These are phyloP conservation scores for Drosophila yakuba DNA, from an alignment of 1,140 invertebrate genomes.

Conservation along the genomic window DNA sequence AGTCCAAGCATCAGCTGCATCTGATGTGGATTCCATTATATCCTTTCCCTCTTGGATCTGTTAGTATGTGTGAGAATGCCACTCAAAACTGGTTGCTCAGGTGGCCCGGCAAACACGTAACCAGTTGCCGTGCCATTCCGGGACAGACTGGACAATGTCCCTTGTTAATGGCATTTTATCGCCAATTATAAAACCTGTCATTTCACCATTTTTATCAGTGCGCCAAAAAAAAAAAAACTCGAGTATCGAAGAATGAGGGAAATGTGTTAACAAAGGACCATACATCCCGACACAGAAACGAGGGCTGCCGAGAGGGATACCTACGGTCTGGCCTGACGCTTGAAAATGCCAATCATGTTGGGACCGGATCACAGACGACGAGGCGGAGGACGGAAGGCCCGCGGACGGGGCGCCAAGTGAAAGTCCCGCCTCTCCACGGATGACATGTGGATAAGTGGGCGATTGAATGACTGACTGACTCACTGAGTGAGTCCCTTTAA, in stretches of 20 bases:
- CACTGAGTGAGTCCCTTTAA: constrained; percentile 26
- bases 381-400: neutral
- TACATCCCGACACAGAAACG: constrained; percentile 8
- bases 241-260: constrained; percentile 39
- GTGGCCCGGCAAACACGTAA: constrained; percentile 60
- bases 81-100: constrained; percentile 42
- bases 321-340: constrained; percentile 36
- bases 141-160: constrained; percentile 37
- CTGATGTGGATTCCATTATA: constrained; percentile 27
- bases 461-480: constrained; percentile 39
- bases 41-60: neutral
- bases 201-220: constrained; percentile 72
- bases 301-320: constrained; percentile 21
- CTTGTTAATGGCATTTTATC: constrained; percentile 79
- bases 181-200: constrained; percentile 80
- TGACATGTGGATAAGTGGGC: constrained; percentile 53
- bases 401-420: constrained; percentile 10
- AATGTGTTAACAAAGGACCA: constrained; percentile 51
- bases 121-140: constrained; percentile 34
- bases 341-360: constrained; percentile 74
- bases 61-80: constrained; percentile 27
- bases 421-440: constrained; percentile 25
- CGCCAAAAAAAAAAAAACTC: constrained; percentile 18
- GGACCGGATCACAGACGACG: constrained; percentile 23
- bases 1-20: constrained; percentile 36